A percentile compares a stretch with the other conserved stretches of the same genome.
Conservation (phyloP, 2,888 invertebrate species). For the Polylopha cassiicola region DNA sequence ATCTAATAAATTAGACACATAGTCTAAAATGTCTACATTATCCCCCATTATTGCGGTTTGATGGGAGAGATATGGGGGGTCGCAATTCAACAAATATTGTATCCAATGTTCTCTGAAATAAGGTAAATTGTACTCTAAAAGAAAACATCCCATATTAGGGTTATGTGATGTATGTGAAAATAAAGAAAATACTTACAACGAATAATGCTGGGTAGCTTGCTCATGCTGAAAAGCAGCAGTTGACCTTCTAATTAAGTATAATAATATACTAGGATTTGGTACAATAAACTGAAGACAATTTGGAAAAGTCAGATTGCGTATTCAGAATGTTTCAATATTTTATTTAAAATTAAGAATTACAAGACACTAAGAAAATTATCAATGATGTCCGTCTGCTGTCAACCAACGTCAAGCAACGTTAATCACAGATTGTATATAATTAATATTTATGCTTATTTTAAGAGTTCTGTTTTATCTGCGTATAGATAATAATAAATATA, state of each 20-base stretch:
- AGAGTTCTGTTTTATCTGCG: too few species aligned
- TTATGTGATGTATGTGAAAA: conserved; percentile 10
- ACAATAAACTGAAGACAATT: too few species aligned
- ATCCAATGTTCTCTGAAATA: conserved; percentile 59
- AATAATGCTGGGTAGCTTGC: conserved; percentile 48
- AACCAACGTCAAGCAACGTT: too few species aligned
- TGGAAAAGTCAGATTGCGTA: too few species aligned
- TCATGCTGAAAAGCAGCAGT: conserved; percentile 36
- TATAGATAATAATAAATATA: too few species aligned
- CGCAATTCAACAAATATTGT: conserved; percentile 29
- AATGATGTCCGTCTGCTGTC: too few species aligned
- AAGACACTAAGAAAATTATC: too few species aligned
- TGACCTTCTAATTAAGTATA: not conserved
- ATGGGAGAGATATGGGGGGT: conserved; percentile 34
- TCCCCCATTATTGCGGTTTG: conserved; percentile 47
- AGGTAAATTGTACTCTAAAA: conserved; percentile 30
- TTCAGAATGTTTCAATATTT: too few species aligned
- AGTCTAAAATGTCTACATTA: conserved; percentile 48
- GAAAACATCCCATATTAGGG: conserved; percentile 12
- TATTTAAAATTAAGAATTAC: too few species aligned
- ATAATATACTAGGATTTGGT: too few species aligned
- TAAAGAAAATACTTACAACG: conserved; percentile 50
- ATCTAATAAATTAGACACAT: conserved; percentile 58
- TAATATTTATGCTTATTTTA: too few species aligned
- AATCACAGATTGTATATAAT: not conserved